phyloP scores from a whole-genome alignment of 92 coral and sea anemone genomes.

The Bergia sp. region DNA sequence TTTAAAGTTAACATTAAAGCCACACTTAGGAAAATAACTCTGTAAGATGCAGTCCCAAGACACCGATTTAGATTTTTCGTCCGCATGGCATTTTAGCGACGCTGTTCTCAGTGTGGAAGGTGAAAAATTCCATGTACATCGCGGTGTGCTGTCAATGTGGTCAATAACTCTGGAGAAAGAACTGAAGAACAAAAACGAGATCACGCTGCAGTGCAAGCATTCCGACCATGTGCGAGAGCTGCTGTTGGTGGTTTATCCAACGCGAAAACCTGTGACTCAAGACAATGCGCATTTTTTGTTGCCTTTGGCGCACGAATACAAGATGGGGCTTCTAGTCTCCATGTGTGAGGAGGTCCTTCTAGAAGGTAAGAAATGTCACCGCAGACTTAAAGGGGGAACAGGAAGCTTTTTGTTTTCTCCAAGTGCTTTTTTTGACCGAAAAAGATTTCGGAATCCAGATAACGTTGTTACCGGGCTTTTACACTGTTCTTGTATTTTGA shows the following conservation, averaged over 20 bases:
- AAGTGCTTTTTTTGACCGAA: too few relatives aligned
- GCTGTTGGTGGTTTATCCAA: slow-evolving; percentile 19
- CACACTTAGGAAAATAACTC: not conserved
- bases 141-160: slow-evolving; percentile 26
- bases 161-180: slow-evolving; percentile 7
- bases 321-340: not conserved
- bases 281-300: slow-evolving; percentile 1
- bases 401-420: not conserved
- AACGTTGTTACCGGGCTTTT: too few relatives aligned
- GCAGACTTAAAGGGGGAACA: too few relatives aligned
- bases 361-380: not conserved
- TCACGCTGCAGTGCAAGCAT: not conserved
- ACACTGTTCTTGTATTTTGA: too few relatives aligned
- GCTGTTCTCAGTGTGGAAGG: not conserved
- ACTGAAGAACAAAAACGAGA: not conserved
- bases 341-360: slow-evolving; percentile 18
- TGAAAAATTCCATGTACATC: not conserved
- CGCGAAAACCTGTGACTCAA: slow-evolving; percentile 7
- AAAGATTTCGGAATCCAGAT: too few relatives aligned
- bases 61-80: not conserved
- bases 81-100: slow-evolving; percentile 28
- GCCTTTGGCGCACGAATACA: slow-evolving; percentile 21
- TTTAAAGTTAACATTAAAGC: not conserved
- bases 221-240: slow-evolving; percentile 1
- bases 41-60: not conserved